Evolutionary conservation across 2,797 vertebrate species (phyloP).

Genomic region (Liasis olivaceus): DNA sequence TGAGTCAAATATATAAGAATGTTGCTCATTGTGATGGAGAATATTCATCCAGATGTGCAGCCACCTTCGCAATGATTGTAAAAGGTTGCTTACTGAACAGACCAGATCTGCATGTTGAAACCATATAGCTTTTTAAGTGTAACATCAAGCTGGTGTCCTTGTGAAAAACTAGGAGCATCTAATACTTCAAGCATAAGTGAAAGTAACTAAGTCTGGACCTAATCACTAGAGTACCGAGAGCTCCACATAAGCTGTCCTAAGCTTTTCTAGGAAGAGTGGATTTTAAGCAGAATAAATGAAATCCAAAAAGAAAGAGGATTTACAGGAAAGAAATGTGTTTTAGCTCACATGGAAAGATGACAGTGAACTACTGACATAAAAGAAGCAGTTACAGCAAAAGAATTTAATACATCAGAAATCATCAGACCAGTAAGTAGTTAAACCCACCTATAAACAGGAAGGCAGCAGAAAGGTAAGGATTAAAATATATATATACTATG

Average conservation of each 20-base stretch:
- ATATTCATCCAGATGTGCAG: neutral
- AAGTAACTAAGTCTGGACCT: neutral
- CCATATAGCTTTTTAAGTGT: neutral
- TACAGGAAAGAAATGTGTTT: neutral
- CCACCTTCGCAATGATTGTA: neutral
- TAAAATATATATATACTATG: constrained; percentile 3
- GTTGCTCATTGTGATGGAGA: neutral
- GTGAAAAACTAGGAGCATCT: neutral
- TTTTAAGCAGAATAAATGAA: neutral
- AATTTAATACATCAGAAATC: neutral
- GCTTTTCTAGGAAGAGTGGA: neutral
- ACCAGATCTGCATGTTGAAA: neutral
- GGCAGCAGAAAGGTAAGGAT: neutral
- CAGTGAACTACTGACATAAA: neutral
- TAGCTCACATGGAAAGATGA: neutral
- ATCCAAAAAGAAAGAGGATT: neutral
- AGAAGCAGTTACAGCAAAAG: neutral
- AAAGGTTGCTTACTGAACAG: neutral
- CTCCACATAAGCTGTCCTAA: neutral
- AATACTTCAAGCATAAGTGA: neutral
- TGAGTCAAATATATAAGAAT: neutral
- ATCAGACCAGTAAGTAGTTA: neutral
- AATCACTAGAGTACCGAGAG: neutral
- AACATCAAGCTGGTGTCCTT: neutral
- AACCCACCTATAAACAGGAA: neutral